Conservation (phyloP, 2,113 vertebrate genomes). For the Salminus brasiliensis region DNA sequence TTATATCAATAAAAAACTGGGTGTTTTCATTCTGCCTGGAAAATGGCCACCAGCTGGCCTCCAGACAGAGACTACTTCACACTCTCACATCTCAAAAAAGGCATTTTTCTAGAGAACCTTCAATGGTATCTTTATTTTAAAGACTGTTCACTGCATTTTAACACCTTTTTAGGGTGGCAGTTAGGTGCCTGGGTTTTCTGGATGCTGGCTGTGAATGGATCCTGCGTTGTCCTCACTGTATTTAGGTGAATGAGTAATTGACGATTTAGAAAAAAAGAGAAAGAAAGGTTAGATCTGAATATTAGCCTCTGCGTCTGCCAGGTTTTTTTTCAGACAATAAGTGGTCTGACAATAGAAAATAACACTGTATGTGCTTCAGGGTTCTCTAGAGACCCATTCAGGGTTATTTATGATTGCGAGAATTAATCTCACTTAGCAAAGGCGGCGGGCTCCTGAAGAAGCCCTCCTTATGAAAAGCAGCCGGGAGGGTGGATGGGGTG, state of each 20-base stretch:
- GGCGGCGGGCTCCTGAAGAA: slow-evolving; percentile 67
- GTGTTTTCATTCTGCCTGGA: too few relatives aligned
- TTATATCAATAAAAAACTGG: too few relatives aligned
- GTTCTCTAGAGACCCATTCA: slow-evolving; percentile 65
- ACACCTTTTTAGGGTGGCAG: slow-evolving; percentile 21
- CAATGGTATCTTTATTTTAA: too few relatives aligned
- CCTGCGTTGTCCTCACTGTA: slow-evolving; percentile 50
- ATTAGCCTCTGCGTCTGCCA: slow-evolving; percentile 25
- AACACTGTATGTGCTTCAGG: slow-evolving; percentile 39
- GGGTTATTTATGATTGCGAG: slow-evolving; percentile 78
- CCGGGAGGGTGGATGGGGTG: slow-evolving; percentile 62
- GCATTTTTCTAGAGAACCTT: too few relatives aligned
- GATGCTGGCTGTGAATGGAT: slow-evolving; percentile 46
- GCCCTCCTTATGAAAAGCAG: slow-evolving; percentile 71
- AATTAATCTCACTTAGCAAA: slow-evolving; percentile 78
- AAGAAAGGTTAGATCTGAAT: slow-evolving; percentile 69
- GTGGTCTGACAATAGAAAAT: slow-evolving; percentile 47
- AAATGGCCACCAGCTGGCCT: too few relatives aligned
- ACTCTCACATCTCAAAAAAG: too few relatives aligned
- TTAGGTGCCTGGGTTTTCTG: slow-evolving; percentile 50
- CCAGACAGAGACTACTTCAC: too few relatives aligned
- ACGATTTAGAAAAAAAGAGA: slow-evolving; percentile 50
- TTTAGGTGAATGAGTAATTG: slow-evolving; percentile 43
- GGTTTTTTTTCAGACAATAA: slow-evolving; percentile 48
- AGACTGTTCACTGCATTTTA: background rate